Evolutionary conservation across 2,888 invertebrate species (phyloP), one percentile per base, ranked within the genome.

Genomic region (Acrobasis suavella): DNA sequence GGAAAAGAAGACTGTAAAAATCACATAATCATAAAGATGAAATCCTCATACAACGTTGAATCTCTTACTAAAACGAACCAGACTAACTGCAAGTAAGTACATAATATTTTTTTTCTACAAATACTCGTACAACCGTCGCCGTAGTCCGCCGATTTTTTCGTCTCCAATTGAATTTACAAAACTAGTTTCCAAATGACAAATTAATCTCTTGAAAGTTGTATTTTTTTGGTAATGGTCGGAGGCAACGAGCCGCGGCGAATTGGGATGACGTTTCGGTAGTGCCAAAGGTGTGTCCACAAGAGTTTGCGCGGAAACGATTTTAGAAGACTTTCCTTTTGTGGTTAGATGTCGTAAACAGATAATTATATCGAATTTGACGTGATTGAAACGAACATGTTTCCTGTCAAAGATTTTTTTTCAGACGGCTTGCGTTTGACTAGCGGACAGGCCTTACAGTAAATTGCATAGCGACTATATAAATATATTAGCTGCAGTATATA

Each of bases 121-220:
- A 52, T n/a, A 39, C 8, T 9, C 12, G 7, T 55, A 37, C 37
- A 49, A 38, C 37, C 32, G 32, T 32, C 32, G 7, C 32, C 32
- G 32, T 16, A 10, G 49, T 9, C 50, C 60, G 64, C 67, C 62
- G 67, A 70, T 78, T 80, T 82, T 81, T 79, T 76, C 70, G 58
- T 67, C 70, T 72, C 72, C 64, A 75, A 76, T 74, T 74, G 71
- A 75, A 76, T 80, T 75, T 68, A 81, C 79, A 72, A 80, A 82
- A 83, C 85, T 87, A 87, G 83, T 86, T 86, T 83, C 74, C 88
- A 90, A 91, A 90, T 91, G 91, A 90, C 91, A 86, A 90, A 89
- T 87, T 91, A 91, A 91, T 91, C 87, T 83, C 81, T 90, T 71
- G 83, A 89, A 87, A 89, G 87, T 87, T 85, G 74, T 72, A 69